Conservation (phyloP, 2,888 invertebrate species). For the Hedychridium roseum region DNA sequence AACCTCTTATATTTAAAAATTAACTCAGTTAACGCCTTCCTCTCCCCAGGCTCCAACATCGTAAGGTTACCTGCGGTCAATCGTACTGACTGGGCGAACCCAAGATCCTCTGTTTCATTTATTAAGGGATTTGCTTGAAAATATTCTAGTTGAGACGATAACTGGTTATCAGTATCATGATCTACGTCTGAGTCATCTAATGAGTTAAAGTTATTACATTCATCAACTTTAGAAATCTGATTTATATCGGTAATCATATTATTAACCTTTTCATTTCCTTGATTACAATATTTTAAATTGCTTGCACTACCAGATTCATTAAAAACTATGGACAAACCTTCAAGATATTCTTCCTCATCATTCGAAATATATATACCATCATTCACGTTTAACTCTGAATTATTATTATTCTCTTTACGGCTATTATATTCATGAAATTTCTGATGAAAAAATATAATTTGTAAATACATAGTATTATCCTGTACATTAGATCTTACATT, state of each 20-base stretch:
- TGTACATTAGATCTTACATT: not conserved
- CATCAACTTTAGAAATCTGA: not conserved
- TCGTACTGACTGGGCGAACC: not conserved
- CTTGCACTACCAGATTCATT: not conserved
- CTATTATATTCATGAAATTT: not conserved
- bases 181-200: too few relatives aligned
- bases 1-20: not conserved
- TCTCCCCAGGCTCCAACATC: not conserved
- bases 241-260: not conserved
- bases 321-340: not conserved
- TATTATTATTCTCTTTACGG: too few relatives aligned
- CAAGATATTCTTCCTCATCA: not conserved
- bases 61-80: not conserved
- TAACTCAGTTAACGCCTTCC: conserved; percentile 1
- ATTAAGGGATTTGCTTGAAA: too few relatives aligned
- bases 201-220: too few relatives aligned
- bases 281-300: not conserved
- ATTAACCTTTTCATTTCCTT: not conserved
- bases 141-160: too few relatives aligned
- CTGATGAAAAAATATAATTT: not conserved
- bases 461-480: not conserved
- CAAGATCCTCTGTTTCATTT: too few relatives aligned
- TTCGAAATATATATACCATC: not conserved
- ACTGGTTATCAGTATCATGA: too few relatives aligned
- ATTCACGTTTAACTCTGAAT: not conserved